These are phyloP conservation scores for Cheilosia variabilis DNA, from an alignment of 2,888 invertebrate species.

Conservation along the genomic window DNA sequence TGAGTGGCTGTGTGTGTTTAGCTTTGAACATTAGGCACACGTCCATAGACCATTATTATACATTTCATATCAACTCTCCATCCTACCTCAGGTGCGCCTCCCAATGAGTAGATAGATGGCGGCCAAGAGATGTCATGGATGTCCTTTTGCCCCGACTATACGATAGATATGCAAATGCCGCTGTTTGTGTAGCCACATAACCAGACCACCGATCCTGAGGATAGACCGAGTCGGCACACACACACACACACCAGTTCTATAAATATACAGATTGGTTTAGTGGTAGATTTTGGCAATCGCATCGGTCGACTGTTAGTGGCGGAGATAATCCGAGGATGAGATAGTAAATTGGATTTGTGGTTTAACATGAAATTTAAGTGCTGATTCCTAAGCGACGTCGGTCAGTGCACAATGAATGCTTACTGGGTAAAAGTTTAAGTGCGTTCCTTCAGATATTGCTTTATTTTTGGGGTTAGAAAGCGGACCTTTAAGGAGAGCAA, in stretches of 20 bases:
- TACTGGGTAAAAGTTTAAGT: slow-evolving; percentile 48
- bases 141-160: slow-evolving; percentile 50
- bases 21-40: slow-evolving; percentile 69
- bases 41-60: slow-evolving; percentile 66
- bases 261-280: slow-evolving; percentile 54
- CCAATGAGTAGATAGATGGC: slow-evolving; percentile 50
- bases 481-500: not conserved
- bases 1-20: slow-evolving; percentile 16
- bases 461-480: slow-evolving; percentile 10
- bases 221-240: not conserved
- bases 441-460: slow-evolving; percentile 14
- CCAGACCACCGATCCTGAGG: slow-evolving; percentile 6
- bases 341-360: slow-evolving; percentile 72
- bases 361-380: slow-evolving; percentile 72
- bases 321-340: slow-evolving; percentile 64
- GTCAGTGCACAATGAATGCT: slow-evolving; percentile 28
- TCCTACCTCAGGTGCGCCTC: slow-evolving; percentile 27
- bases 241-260: not conserved
- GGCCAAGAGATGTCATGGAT: slow-evolving; percentile 59
- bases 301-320: slow-evolving; percentile 58
- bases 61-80: slow-evolving; percentile 60
- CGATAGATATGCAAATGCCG: slow-evolving; percentile 66
- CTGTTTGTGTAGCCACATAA: slow-evolving; percentile 26
- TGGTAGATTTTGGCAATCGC: slow-evolving; percentile 61
- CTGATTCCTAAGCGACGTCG: slow-evolving; percentile 54